Evolutionary conservation across 2,888 invertebrate genomes (phyloP).

Genomic region (Aspidiotus rigidus): DNA sequence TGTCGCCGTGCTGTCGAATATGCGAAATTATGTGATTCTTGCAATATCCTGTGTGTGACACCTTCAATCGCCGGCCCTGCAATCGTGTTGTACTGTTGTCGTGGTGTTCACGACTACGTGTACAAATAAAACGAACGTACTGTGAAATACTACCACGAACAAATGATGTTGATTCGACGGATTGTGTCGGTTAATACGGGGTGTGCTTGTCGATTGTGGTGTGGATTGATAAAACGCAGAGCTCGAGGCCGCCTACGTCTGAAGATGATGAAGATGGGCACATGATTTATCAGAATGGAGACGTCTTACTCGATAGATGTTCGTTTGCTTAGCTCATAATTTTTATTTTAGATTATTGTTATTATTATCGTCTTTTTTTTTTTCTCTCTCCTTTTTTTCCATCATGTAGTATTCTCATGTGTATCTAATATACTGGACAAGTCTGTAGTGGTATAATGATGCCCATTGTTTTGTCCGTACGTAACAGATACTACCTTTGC

Average conservation of each 20-base stretch:
- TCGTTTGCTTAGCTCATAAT: constrained; percentile 52
- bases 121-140: not conserved
- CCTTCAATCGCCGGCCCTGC: not conserved
- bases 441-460: too few relatives aligned
- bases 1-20: constrained; percentile 29
- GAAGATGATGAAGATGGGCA: constrained; percentile 99
- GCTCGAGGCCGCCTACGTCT: constrained; percentile 76
- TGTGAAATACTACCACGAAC: not conserved
- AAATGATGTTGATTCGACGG: constrained; percentile 15
- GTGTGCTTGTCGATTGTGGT: constrained; percentile 13
- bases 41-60: constrained; percentile 2
- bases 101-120: constrained; percentile 6
- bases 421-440: too few relatives aligned
- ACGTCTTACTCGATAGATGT: constrained; percentile 98
- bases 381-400: constrained; percentile 11
- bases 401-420: not conserved
- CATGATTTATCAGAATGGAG: constrained; percentile 98
- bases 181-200: constrained; percentile 22
- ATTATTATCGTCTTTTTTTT: constrained; percentile 7
- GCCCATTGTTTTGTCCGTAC: too few relatives aligned
- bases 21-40: constrained; percentile 18
- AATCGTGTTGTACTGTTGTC: not conserved
- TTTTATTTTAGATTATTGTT: constrained; percentile 12
- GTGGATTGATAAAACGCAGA: constrained; percentile 49
- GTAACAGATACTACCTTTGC: too few relatives aligned